phyloP scores from a whole-genome alignment of 1,140 invertebrate species.

The Macrocentrus cingulum region DNA sequence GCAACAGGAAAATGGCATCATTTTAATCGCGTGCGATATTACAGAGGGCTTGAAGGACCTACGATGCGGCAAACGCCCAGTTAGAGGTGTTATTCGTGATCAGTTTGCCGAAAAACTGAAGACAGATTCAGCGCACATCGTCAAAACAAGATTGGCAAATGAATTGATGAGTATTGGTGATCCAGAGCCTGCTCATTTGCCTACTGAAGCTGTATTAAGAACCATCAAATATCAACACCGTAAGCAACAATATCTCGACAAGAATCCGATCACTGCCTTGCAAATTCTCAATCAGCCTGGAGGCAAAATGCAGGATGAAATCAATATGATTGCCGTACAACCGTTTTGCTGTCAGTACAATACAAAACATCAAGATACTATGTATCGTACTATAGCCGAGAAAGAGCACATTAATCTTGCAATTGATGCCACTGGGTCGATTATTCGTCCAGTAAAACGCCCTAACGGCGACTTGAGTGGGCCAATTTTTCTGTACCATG shows the following conservation, averaged over 20 bases:
- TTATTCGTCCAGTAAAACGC: conserved; percentile 7
- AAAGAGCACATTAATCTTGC: background rate
- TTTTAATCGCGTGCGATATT: no score
- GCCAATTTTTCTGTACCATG: conserved; percentile 13
- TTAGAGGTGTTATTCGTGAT: no score
- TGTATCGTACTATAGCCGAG: conserved; percentile 5
- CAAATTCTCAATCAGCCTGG: conserved; percentile 3
- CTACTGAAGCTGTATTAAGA: background rate
- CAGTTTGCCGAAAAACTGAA: conserved; percentile 10
- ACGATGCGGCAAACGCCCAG: conserved; percentile 24
- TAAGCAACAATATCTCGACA: conserved; percentile 1
- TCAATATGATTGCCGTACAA: conserved; percentile 12
- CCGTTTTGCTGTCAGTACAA: conserved; percentile 24
- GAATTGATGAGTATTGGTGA: conserved; percentile 14
- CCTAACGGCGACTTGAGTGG: conserved; percentile 9
- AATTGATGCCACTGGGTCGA: conserved; percentile 21
- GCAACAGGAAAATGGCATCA: no score
- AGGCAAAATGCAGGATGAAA: background rate
- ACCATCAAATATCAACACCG: conserved; percentile 7
- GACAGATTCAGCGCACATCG: background rate
- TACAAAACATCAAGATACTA: conserved; percentile 20
- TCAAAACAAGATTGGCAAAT: conserved; percentile 6
- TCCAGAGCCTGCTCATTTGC: conserved; percentile 3
- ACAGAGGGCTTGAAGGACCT: no score
- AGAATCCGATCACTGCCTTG: conserved; percentile 20